Evolutionary conservation across 2,113 vertebrate genomes (phyloP), one percentile per base, ranked within the genome.

Genomic region (Miniopterus natalensis): DNA sequence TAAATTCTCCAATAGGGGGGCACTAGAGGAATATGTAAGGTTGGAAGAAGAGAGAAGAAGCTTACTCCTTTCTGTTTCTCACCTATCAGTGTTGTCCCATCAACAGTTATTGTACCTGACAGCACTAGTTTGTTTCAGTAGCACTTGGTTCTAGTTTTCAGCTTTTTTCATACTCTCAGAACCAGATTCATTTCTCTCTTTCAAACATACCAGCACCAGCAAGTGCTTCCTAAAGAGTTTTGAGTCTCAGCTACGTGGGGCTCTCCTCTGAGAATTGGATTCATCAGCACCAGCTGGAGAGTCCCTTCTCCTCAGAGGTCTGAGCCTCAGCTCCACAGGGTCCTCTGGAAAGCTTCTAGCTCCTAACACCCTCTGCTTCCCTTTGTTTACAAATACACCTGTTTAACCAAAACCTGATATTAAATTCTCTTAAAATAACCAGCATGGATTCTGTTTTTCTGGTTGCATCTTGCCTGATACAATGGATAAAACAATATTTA

Each of bases 231-330:
- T 65, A 27, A 31, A 65, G 61, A 31, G 29, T 31, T 65, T 65
- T 65, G 63, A 65, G 63, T 31, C 63, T 29, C 63, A 66, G 31
- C 15, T 66, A 66, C 31, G 36, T 1, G 25, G 74, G 27, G 12
- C 7, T 10, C 8, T 53, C n/a, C 8, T 63, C 17, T 23, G 1
- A 5, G 12, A 7, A n/a, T 25, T 36, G 45, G 21, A 8, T 10
- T 53, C 29, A 17, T 88, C 18, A 12, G 47, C 36, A 65, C 23
- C 55, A 25, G 8, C 55, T 25, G 17, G 27, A 85, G 21, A 73
- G n/a, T 14, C 1, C 10, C 1, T 13, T 13, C 25, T 27, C 27
- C n/a, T 47, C 15, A 15, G 1, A 27, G 3, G 2, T 6, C 10
- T 55, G n/a, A 89, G 23, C 53, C 29, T 68, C 29, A 21, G 6